Base-by-base conservation (phyloP, 2,888 invertebrate species). In the Biston stratarius region DNA sequence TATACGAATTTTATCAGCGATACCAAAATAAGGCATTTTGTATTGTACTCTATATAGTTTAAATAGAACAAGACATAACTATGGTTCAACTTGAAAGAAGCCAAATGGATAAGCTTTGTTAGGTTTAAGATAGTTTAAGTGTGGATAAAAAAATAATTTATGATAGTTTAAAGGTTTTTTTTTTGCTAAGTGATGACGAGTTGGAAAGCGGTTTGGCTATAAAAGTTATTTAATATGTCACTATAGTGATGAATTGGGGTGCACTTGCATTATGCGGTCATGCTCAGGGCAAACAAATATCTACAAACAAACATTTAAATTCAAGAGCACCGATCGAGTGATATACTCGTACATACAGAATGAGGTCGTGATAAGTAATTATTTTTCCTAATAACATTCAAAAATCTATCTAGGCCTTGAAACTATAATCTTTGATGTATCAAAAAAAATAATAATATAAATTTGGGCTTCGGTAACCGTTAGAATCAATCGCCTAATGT, bases 51-150 rank as follows among this genome's bases (percentile, higher is more conserved):
- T 84, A 38, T 38, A 38, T 9, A 86, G 79, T 80, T 81, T 82
- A 83, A 83, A 84, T 83, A 82, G 80, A 75, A 86, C 92, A 92
- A 92, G 93, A 92, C 93, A 91, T 92, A 90, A 92, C 85, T 88
- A 85, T 87, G 84, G 92, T 94, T 94, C 94, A 93, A 94, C 94
- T 94, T 93, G 88, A 93, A 93, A 93, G 94, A 94, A 94, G 94
- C 94, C 94, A 94, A 94, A 94, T 91, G 83, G 88, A 86, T 84
- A 90, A 92, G 91, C 89, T 92, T 90, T 91, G 56, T 82, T 86
- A 88, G 80, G 72, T 72, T 6, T 87, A 86, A 83, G 83, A 72
- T 85, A 81, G 77, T 79, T 62, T 61, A 71, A 74, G 69, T 75
- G 80, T 76, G 74, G 49, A 62, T 72, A 75, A 71, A 77, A 78